Base-by-base conservation (phyloP, 1,140 invertebrate species). In the Lutraria rhynchaena region DNA sequence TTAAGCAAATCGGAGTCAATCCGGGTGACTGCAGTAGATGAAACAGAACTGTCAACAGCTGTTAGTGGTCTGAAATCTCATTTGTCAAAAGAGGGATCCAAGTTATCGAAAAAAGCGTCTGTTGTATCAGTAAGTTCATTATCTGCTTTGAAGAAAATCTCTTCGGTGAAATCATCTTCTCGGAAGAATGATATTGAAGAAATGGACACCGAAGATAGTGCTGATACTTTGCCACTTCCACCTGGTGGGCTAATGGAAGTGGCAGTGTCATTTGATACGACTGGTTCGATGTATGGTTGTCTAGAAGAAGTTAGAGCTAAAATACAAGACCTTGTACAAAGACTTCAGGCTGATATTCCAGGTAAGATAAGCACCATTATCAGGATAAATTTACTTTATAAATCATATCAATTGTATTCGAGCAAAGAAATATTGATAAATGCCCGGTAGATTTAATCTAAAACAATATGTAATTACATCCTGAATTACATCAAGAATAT, bases 231-330 rank as follows among this genome's bases (percentile, higher is more conserved):
- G 11, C 31, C 31, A 2, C 11, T 11, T 2, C 9, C 31, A 33
- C 17, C 60, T 44, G 29, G 22, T 2, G 88, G 87, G 17, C 81
- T 85, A n/a, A 85, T 88, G 27, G 90, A 91, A 58, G 83, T 91
- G 33, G 90, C 87, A 15, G 90, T 91, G 44, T 90, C 90, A 11
- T 92, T 92, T 76, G 91, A 92, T 71, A 92, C 91, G 4, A 92
- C 91, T 17, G 91, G 90, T 11, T 91, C 90, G 3, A 91, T 91
- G 90, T 87, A 82, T 60, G 83, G 78, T 29, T 90, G 86, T 60
- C 77, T 91, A 46, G 85, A 86, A 11, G 81, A 89, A 69, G 87
- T 90, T 3, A 74, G 87, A 44, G 86, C 88, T 29, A 85, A 83
- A 41, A 69, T 92, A 15, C 74, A 84, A 49, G 89, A 91, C 58